Base-by-base conservation (phyloP, 2,888 invertebrate species). In the Pseudococcus jackbeardsleyi region DNA sequence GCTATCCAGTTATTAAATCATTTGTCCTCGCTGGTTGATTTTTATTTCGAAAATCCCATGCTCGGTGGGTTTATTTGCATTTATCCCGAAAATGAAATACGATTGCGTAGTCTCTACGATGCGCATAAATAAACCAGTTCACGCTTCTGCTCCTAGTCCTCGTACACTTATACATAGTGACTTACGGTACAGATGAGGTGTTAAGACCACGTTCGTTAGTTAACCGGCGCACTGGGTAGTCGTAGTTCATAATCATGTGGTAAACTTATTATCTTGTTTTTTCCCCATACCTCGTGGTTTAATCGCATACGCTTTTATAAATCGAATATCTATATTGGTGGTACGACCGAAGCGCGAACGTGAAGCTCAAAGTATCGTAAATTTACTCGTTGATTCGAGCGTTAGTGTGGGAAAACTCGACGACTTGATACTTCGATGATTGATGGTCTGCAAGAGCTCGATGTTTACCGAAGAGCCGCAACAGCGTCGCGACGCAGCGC, bases 91-190 rank as follows among this genome's bases (percentile, higher is more conserved):
- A 79, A 79, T 79, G 79, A 79, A 79, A 42, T 79, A 79, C 79
- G 79, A 79, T 79, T 42, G 79, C 42, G 79, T 42, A 42, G 42
- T 19, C 42, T 7, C 1, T 72, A 72, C 68, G 79, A 42, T 8
- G 79, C 17, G 79, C 79, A 79, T 79, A 79, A 79, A 79, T 79
- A 79, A 79, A 79, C 79, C 79, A 79, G 79, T 79, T 79, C 42
- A 79, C 79, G 42, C 79, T 15, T n/a, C n/a, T 42, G 79, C n/a
- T n/a, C n/a, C 42, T 22, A 59, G 59, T 59, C 19, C 19, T 59
- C 7, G 33, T 33, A 39, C n/a, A 39, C n/a, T 59, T 12, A 64
- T 22, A 72, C 26, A 72, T 72, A 72, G 68, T 79, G 79, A 79
- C 42, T 42, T 42, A 46, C 19, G 17, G 79, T 39, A 39, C 17